These are phyloP conservation scores for Ormia ochracea DNA, from an alignment of 2,888 invertebrate species.

Conservation along the genomic window DNA sequence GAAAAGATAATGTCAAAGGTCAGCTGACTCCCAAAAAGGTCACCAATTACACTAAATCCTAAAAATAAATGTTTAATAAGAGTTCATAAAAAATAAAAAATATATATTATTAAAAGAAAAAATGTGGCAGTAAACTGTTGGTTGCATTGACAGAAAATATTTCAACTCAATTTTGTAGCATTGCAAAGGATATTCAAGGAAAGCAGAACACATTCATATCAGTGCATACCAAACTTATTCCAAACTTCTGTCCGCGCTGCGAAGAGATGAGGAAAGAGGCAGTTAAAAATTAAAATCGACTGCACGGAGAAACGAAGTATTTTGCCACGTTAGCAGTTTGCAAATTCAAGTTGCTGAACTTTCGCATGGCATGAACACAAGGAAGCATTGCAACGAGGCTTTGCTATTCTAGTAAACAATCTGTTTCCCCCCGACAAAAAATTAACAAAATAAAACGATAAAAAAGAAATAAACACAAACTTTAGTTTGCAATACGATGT, in stretches of 20 bases:
- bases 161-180: too few relatives aligned
- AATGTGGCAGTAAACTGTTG: too few relatives aligned
- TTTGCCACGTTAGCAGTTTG: conserved; percentile 60
- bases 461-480: not conserved
- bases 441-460: not conserved
- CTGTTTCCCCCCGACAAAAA: conserved; percentile 50
- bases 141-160: too few relatives aligned
- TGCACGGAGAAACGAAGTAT: conserved; percentile 24
- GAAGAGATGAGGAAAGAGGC: not conserved
- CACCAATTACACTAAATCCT: too few relatives aligned
- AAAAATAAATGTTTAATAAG: too few relatives aligned
- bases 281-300: not conserved
- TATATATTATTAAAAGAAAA: too few relatives aligned
- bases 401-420: conserved; percentile 39
- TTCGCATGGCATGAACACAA: conserved; percentile 27
- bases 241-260: not conserved
- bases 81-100: too few relatives aligned
- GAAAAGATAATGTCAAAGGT: too few relatives aligned
- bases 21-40: too few relatives aligned
- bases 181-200: too few relatives aligned
- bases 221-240: not conserved
- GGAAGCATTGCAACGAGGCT: not conserved
- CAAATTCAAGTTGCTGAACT: conserved; percentile 37
- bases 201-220: not conserved
- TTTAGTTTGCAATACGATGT: not conserved